Evolutionary conservation across 2,888 invertebrate genomes (phyloP).

Genomic region (Merodon equestris): DNA sequence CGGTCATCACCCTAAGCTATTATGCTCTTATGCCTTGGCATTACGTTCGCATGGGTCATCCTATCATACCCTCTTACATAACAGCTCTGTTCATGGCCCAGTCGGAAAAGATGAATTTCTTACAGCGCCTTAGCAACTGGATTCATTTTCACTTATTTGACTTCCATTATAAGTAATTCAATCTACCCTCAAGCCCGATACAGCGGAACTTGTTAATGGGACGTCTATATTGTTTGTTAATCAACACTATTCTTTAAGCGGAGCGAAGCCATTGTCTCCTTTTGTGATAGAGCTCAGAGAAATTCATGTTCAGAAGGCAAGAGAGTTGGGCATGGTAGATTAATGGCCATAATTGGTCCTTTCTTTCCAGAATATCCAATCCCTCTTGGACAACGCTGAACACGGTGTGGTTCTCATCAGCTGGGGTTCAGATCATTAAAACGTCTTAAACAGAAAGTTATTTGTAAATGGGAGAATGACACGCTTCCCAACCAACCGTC

Average conservation of each 20-base stretch:
- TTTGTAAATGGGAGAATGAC: constrained; percentile 87
- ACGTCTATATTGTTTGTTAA: constrained; percentile 80
- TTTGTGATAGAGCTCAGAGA: constrained; percentile 81
- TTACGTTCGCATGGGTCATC: constrained; percentile 81
- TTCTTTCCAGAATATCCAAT: constrained; percentile 79
- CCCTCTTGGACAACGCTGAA: constrained; percentile 82
- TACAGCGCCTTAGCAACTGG: constrained; percentile 79
- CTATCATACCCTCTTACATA: constrained; percentile 82
- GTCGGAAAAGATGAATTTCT: constrained; percentile 78
- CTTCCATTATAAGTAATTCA: constrained; percentile 73
- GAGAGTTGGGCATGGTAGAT: constrained; percentile 74
- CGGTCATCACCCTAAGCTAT: constrained; percentile 79
- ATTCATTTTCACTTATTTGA: constrained; percentile 73
- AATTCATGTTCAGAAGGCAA: constrained; percentile 78
- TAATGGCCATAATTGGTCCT: background rate
- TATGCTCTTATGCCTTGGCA: constrained; percentile 83
- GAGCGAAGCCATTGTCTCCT: constrained; percentile 79
- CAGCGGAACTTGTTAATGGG: constrained; percentile 79
- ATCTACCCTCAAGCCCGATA: constrained; percentile 74
- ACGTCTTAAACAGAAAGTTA: constrained; percentile 81
- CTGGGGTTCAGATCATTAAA: constrained; percentile 84
- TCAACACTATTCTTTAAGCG: constrained; percentile 80
- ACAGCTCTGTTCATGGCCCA: constrained; percentile 80
- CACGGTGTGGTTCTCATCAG: constrained; percentile 85
- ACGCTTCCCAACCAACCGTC: constrained; percentile 81